Conservation (phyloP, 2,888 invertebrate genomes). For the Amblyteles armatorius region DNA sequence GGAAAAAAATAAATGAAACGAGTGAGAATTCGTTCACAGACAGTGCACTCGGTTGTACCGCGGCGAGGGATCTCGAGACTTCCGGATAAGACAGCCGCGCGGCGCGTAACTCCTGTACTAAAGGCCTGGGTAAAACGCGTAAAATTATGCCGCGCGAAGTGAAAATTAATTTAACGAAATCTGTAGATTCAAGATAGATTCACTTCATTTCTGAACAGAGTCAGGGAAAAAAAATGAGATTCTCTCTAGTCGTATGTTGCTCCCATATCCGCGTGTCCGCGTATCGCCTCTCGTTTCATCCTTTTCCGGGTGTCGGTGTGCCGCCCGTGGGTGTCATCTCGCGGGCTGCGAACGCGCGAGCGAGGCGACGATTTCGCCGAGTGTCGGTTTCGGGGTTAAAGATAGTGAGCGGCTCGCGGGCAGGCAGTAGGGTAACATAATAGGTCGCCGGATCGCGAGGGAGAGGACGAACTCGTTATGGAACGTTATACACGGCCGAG, state of each 20-base stretch:
- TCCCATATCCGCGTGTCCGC: neutral
- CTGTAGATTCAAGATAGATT: neutral
- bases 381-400: slow-evolving; percentile 77
- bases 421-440: slow-evolving; percentile 78
- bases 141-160: neutral
- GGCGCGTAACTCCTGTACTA: neutral
- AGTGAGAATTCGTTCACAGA: slow-evolving; percentile 47
- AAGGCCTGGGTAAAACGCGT: neutral
- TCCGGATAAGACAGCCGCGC: slow-evolving; percentile 40
- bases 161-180: neutral
- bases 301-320: slow-evolving; percentile 61
- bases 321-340: neutral
- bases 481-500: slow-evolving; percentile 27
- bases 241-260: neutral
- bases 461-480: slow-evolving; percentile 1
- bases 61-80: slow-evolving; percentile 47
- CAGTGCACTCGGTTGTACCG: slow-evolving; percentile 50
- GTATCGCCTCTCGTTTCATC: slow-evolving; percentile 53
- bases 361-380: slow-evolving; percentile 65
- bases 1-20: neutral
- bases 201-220: neutral
- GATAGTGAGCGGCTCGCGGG: slow-evolving; percentile 72
- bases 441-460: slow-evolving; percentile 69
- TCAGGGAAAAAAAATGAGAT: neutral
- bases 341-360: neutral